Percentiles rank a stretch among this genome's conserved stretches.
These are phyloP conservation scores for Drosophila neutralis DNA, from an alignment of 2,888 invertebrate species.

Conservation along the genomic window DNA sequence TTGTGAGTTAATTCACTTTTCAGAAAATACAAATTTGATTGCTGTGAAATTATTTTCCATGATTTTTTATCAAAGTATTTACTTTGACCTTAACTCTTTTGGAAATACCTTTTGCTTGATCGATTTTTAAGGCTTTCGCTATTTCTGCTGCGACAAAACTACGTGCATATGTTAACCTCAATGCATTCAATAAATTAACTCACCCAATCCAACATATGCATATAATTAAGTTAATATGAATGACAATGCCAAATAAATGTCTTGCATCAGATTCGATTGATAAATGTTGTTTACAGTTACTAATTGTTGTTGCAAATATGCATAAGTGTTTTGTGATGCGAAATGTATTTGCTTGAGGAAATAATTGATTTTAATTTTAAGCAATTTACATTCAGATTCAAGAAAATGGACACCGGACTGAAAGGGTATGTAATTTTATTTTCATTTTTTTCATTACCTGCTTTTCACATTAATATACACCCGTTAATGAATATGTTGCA, in stretches of 20 bases:
- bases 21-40: background rate
- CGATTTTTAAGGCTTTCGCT: slow-evolving; percentile 3
- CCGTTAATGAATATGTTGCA: background rate
- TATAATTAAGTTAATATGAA: slow-evolving; percentile 22
- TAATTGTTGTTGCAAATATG: slow-evolving; percentile 14
- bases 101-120: background rate
- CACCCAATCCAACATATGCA: slow-evolving; percentile 18
- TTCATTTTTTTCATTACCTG: background rate
- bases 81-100: background rate
- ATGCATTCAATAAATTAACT: slow-evolving; percentile 28
- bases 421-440: background rate
- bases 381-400: background rate
- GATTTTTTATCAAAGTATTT: background rate
- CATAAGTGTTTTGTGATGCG: slow-evolving; percentile 20
- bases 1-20: background rate
- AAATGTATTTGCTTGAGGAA: background rate
- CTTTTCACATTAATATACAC: background rate
- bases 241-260: slow-evolving; percentile 20
- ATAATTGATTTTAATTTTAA: background rate
- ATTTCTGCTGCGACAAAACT: slow-evolving; percentile 14
- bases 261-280: slow-evolving; percentile 29
- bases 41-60: background rate
- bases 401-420: background rate
- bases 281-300: slow-evolving; percentile 9
- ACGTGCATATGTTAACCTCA: slow-evolving; percentile 28